Evolutionary conservation across 2,797 vertebrate genomes (phyloP).

Genomic region (Ptychadena robeensis): DNA sequence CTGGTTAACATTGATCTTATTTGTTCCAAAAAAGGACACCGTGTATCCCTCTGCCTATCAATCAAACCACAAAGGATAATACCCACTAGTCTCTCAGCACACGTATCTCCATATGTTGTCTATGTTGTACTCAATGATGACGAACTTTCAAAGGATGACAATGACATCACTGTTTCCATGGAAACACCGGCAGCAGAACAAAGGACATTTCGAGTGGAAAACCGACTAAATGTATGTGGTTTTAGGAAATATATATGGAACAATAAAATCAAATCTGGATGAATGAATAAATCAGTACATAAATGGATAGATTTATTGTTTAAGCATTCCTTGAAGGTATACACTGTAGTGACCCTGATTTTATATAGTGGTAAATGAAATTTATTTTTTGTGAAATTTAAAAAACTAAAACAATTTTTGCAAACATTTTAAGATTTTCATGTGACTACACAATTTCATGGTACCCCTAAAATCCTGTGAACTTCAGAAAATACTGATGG

Average conservation of each 20-base stretch:
- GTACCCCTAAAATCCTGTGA: no score
- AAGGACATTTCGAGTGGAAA: conserved; percentile 39
- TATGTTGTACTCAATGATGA: conserved; percentile 47
- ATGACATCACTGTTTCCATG: conserved; percentile 55
- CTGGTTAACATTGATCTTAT: conserved; percentile 5
- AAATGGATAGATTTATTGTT: not conserved
- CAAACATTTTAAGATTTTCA: no score
- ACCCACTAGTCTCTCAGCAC: conserved; percentile 11
- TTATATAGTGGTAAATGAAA: no score
- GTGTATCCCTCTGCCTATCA: conserved; percentile 3
- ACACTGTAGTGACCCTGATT: not conserved
- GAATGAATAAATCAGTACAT: not conserved
- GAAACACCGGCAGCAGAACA: conserved; percentile 51
- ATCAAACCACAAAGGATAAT: conserved; percentile 10
- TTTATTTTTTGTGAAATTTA: no score
- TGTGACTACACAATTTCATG: no score
- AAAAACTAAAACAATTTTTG: no score
- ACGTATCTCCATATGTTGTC: conserved; percentile 28
- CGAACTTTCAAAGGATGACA: conserved; percentile 50
- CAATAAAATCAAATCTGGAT: not conserved
- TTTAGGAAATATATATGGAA: not conserved
- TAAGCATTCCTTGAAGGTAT: not conserved
- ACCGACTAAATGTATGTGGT: conserved; percentile 4
- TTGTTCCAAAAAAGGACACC: conserved; percentile 10
- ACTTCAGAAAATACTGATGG: no score